These are phyloP conservation scores for Sylvia borin DNA, from an alignment of 2,797 vertebrate genomes.

Conservation along the genomic window DNA sequence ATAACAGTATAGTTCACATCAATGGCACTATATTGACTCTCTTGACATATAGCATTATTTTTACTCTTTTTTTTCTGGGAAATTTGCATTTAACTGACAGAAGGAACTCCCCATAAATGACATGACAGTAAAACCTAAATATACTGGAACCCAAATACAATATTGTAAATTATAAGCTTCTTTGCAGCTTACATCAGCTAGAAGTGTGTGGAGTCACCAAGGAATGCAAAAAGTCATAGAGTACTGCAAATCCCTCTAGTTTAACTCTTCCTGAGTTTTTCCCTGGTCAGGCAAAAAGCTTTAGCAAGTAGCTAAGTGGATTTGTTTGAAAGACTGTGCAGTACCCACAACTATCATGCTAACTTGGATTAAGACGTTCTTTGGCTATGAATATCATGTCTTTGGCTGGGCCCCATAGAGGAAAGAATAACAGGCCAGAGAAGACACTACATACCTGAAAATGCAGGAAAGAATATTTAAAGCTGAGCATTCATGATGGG, in stretches of 20 bases:
- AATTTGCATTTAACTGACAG: not conserved
- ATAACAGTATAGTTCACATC: not conserved
- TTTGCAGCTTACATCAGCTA: not conserved
- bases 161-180: not conserved
- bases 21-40: not conserved
- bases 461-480: not conserved
- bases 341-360: not conserved
- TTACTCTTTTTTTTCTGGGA: not conserved
- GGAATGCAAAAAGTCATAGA: not conserved
- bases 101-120: not conserved
- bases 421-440: not conserved
- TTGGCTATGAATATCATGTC: not conserved
- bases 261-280: not conserved
- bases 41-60: not conserved
- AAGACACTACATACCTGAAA: not conserved
- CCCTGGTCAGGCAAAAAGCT: not conserved
- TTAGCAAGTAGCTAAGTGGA: not conserved
- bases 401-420: not conserved
- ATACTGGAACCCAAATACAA: not conserved
- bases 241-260: not conserved
- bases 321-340: not conserved
- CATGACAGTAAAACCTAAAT: not conserved
- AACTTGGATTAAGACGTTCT: not conserved
- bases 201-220: not conserved
- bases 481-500: not conserved